phyloP scores from a whole-genome alignment of 2,113 vertebrate genomes.

The Proterorhinus semilunaris region DNA sequence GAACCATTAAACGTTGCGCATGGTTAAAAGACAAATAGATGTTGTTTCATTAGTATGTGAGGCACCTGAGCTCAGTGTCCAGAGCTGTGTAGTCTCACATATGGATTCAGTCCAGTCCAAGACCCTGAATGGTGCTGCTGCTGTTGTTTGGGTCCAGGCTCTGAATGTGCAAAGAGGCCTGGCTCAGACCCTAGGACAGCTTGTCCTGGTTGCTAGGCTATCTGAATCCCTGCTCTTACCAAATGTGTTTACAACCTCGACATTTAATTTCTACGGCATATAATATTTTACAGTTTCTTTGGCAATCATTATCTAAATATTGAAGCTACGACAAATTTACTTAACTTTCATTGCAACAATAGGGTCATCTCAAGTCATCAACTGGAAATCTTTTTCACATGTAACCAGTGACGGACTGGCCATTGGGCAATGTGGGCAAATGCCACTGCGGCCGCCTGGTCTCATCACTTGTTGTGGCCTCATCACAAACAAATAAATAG shows the following conservation, averaged over 20 bases:
- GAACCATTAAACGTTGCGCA: not conserved
- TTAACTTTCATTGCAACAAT: not conserved
- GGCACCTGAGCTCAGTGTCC: not conserved
- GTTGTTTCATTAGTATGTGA: not conserved
- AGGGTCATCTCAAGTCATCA: not conserved
- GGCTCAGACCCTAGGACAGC: slow-evolving; percentile 4
- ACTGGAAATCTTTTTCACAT: not conserved
- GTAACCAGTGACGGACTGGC: no score
- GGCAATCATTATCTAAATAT: not conserved
- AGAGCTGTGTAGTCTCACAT: not conserved
- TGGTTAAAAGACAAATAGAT: not conserved
- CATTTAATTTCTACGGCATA: not conserved
- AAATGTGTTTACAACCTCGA: not conserved
- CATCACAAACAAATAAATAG: no score
- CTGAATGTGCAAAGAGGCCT: not conserved
- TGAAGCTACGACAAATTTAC: not conserved
- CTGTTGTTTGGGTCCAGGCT: not conserved
- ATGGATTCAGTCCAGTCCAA: not conserved
- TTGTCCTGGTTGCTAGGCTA: not conserved
- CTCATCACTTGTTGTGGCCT: no score
- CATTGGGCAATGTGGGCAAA: no score
- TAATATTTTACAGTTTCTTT: not conserved
- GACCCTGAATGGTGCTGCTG: not conserved
- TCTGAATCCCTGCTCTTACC: not conserved
- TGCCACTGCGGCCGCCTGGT: no score